phyloP scores from a whole-genome alignment of 2,113 vertebrate genomes.

The Desmodus rotundus region DNA sequence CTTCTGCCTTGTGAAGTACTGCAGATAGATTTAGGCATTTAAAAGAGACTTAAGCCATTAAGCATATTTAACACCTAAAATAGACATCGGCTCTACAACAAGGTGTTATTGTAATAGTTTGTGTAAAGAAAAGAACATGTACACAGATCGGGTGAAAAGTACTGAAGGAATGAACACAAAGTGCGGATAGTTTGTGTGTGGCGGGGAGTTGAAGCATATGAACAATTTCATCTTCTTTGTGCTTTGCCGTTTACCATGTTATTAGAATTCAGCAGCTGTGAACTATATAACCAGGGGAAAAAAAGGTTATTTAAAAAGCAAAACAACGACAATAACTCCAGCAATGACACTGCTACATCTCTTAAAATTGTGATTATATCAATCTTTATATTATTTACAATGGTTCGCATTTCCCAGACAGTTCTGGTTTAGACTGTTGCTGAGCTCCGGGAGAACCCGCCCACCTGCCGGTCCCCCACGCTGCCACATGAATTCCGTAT shows the following conservation, averaged over 20 bases:
- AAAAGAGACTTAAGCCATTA: background rate
- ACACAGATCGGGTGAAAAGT: background rate
- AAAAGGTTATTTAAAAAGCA: background rate
- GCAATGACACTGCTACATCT: background rate
- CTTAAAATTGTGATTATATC: background rate
- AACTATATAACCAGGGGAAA: background rate
- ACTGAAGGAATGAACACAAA: background rate
- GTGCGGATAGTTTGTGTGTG: background rate
- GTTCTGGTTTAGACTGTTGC: background rate
- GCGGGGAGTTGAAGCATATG: background rate
- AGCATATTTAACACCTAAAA: background rate
- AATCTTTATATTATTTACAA: background rate
- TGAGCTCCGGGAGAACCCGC: background rate
- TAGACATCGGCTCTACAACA: background rate
- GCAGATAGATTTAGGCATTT: background rate
- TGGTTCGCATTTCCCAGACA: background rate
- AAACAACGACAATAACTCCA: background rate
- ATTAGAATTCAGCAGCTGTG: background rate
- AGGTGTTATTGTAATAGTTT: background rate
- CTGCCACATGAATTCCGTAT: background rate
- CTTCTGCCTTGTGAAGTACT: background rate
- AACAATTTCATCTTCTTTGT: background rate
- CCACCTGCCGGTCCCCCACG: accelerated
- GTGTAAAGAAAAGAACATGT: background rate
- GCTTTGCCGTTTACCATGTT: background rate